Percentiles rank a stretch among this genome's conserved stretches.
Evolutionary conservation across 2,888 invertebrate species (phyloP).

Genomic region (Seira sanloemensis): DNA sequence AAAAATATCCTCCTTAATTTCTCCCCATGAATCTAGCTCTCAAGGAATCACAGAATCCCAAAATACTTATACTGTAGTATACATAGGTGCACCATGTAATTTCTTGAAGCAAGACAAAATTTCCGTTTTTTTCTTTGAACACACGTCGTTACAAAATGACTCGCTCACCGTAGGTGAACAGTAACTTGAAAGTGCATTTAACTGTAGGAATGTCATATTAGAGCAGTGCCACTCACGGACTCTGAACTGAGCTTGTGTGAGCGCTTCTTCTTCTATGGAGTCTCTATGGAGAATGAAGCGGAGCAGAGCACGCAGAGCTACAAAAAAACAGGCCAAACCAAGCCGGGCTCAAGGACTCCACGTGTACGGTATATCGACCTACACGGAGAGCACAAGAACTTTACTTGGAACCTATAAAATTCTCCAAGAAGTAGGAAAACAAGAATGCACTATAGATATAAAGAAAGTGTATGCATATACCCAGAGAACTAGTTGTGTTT

Average conservation of each 20-base stretch:
- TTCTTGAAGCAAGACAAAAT: no score
- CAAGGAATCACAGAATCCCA: no score
- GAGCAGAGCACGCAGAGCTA: slow-evolving; percentile 38
- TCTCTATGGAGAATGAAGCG: background rate
- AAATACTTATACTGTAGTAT: no score
- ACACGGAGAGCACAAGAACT: slow-evolving; percentile 1
- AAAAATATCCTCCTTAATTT: no score
- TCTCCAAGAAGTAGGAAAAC: slow-evolving; percentile 19
- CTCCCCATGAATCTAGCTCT: no score
- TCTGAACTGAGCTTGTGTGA: slow-evolving; percentile 5
- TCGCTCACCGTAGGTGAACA: background rate
- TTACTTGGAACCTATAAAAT: slow-evolving; percentile 22
- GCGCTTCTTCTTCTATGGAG: background rate
- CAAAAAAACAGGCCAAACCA: slow-evolving; percentile 66
- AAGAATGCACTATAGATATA: background rate
- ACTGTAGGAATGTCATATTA: background rate
- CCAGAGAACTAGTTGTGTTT: background rate
- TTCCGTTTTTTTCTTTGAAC: no score
- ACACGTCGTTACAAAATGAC: no score
- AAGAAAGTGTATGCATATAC: background rate
- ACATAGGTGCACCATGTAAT: no score
- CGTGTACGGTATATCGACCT: slow-evolving; percentile 71
- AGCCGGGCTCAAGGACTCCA: slow-evolving; percentile 73
- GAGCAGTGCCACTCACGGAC: background rate
- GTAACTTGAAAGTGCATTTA: background rate